These are phyloP conservation scores for Trichogramma evanescens DNA, from an alignment of 2,888 invertebrate genomes.

Conservation along the genomic window DNA sequence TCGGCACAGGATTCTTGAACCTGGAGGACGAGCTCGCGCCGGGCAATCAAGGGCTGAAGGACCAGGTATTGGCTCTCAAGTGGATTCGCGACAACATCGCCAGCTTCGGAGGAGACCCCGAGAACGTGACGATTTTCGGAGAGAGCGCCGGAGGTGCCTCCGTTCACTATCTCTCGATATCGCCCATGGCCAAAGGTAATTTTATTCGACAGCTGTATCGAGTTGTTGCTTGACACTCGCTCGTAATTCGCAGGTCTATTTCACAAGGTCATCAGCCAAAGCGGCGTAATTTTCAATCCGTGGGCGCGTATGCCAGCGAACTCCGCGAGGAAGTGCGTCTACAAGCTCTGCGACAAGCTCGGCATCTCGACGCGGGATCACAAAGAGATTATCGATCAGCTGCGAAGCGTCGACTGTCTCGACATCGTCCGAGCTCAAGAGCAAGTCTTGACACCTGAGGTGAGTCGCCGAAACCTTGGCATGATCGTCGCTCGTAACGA, in stretches of 20 bases:
- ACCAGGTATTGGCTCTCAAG: slow-evolving; percentile 29
- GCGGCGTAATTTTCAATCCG: slow-evolving; percentile 30
- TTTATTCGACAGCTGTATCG: neutral
- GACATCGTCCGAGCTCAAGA: slow-evolving; percentile 24
- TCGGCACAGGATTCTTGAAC: slow-evolving; percentile 24
- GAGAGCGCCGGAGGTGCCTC: slow-evolving; percentile 30
- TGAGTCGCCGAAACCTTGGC: slow-evolving; percentile 11
- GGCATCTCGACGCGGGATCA: slow-evolving; percentile 31
- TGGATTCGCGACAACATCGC: slow-evolving; percentile 30
- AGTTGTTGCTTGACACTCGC: neutral
- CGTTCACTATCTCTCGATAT: slow-evolving; percentile 26
- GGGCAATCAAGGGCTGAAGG: slow-evolving; percentile 33
- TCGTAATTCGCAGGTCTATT: slow-evolving; percentile 32
- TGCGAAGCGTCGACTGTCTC: slow-evolving; percentile 28
- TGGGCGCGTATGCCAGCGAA: slow-evolving; percentile 25
- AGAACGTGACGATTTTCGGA: slow-evolving; percentile 32
- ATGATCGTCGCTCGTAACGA: neutral
- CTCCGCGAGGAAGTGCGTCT: slow-evolving; percentile 21
- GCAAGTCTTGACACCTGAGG: slow-evolving; percentile 16
- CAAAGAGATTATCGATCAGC: slow-evolving; percentile 29
- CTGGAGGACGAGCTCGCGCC: slow-evolving; percentile 25
- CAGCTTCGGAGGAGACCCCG: slow-evolving; percentile 30
- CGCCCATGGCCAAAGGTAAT: slow-evolving; percentile 25
- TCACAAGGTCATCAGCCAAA: slow-evolving; percentile 38
- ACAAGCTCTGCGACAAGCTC: slow-evolving; percentile 26